Percentiles rank a stretch among this genome's conserved stretches.
These are phyloP conservation scores for Magallana angulata DNA, from an alignment of 1,140 invertebrate genomes.

Conservation along the genomic window DNA sequence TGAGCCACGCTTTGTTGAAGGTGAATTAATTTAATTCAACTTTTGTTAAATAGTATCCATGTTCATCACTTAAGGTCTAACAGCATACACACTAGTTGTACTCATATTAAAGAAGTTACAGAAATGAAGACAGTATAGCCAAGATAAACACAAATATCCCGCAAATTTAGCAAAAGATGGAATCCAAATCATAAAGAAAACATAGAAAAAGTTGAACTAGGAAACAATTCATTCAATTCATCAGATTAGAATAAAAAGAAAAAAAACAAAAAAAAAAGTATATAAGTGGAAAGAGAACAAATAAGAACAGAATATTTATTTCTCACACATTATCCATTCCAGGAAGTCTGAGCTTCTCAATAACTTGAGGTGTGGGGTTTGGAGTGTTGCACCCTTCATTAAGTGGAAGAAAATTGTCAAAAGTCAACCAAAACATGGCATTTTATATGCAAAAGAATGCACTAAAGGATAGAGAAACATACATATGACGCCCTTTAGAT, in stretches of 20 bases:
- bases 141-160: too few relatives aligned
- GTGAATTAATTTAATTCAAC: too few relatives aligned
- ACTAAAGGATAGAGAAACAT: not conserved
- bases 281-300: not conserved
- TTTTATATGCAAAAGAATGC: not conserved
- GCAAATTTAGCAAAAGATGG: too few relatives aligned
- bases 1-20: too few relatives aligned
- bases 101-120: too few relatives aligned
- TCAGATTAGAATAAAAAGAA: not conserved
- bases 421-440: not conserved
- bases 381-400: not conserved
- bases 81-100: too few relatives aligned
- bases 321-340: constrained; percentile 7
- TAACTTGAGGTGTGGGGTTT: not conserved
- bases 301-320: not conserved
- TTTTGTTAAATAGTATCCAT: too few relatives aligned
- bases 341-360: not conserved
- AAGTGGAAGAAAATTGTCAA: not conserved
- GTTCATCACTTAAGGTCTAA: too few relatives aligned
- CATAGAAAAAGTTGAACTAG: too few relatives aligned
- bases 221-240: too few relatives aligned
- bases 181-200: too few relatives aligned
- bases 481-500: not conserved
- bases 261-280: not conserved
- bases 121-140: too few relatives aligned